Evolutionary conservation across 92 coral and sea anemone species (phyloP), one percentile per base, ranked within the genome.

Genomic region (Phenganax stokvisi): DNA sequence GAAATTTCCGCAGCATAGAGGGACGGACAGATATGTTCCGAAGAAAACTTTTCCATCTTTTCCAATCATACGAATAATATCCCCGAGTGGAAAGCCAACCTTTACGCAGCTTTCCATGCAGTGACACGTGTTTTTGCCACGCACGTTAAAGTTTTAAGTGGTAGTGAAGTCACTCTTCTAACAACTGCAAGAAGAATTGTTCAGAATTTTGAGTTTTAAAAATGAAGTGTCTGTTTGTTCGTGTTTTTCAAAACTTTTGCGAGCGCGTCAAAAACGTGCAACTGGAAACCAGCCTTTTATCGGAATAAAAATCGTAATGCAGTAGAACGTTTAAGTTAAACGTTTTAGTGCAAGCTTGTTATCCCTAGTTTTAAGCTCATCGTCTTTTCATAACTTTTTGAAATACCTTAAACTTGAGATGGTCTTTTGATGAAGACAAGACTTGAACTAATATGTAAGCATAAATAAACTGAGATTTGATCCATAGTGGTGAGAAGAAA

Each of bases 401-500:
- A 3, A 11, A 65, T 79, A 79, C 83, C 83, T 79, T 64, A 53
- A 79, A 79, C 57, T 56, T 67, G 12, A 52, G 57, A 47, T 28
- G 73, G 10, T 52, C 83, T 64, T 37, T 51, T 6, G 72, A 9
- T n/a, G 83, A 51, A 64, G 68, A 25, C 57, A 64, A 15, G 31
- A 92, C 96, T 85, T 96, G 99, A 0, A 96, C 96, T 7, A 92
- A 75, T 47, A 96, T 84, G 75, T 90, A 96, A 8, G 92, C 92
- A 61, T 96, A 92, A 29, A 96, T 86, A 83, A 96, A 96, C 86
- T 90, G 92, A 58, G 99, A 96, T 82, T 92, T 96, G 81, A 96
- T 89, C 70, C 99, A 96, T 80, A 84, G 88, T 12, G 99, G 99
- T 51, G 91, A 85, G 84, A 96, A 96, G 80, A 73, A 81, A 44